phyloP scores from a whole-genome alignment of 2,888 invertebrate genomes.

The Drosophila flavopinicola region DNA sequence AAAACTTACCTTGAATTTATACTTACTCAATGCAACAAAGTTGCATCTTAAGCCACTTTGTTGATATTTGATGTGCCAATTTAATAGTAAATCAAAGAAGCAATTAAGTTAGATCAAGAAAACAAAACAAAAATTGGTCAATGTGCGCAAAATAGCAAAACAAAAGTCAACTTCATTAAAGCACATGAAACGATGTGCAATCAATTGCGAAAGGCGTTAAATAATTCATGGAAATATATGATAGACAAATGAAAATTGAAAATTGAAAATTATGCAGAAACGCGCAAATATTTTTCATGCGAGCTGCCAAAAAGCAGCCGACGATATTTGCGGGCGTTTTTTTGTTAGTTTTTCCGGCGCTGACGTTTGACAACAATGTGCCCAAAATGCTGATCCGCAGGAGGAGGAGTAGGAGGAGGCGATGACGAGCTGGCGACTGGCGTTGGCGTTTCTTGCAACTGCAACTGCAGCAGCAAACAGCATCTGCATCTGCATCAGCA shows the following conservation, averaged over 20 bases:
- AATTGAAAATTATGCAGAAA: slow-evolving; percentile 22
- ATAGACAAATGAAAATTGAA: slow-evolving; percentile 9
- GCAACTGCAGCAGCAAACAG: slow-evolving; percentile 10
- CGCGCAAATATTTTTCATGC: slow-evolving; percentile 27
- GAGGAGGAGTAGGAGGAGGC: slow-evolving; percentile 8
- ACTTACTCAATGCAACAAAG: neutral
- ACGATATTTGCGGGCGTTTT: slow-evolving; percentile 10
- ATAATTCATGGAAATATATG: slow-evolving; percentile 6
- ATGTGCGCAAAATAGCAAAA: slow-evolving; percentile 12
- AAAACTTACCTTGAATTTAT: no score
- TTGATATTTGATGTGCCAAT: neutral
- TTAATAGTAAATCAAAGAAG: slow-evolving; percentile 10
- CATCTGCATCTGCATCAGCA: slow-evolving; percentile 22
- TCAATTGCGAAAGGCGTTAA: slow-evolving; percentile 26
- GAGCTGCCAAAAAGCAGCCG: slow-evolving; percentile 5
- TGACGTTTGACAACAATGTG: slow-evolving; percentile 31
- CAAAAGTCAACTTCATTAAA: slow-evolving; percentile 35
- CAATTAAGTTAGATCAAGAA: no score
- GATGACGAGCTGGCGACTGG: slow-evolving; percentile 25
- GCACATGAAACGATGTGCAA: slow-evolving; percentile 9
- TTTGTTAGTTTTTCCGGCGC: no score
- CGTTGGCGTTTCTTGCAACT: slow-evolving; percentile 50
- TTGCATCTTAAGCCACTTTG: neutral
- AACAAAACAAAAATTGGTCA: slow-evolving; percentile 7
- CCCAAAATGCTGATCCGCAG: slow-evolving; percentile 22